Conservation (phyloP, 1,140 invertebrate species). For the Bombus vancouverensis region DNA sequence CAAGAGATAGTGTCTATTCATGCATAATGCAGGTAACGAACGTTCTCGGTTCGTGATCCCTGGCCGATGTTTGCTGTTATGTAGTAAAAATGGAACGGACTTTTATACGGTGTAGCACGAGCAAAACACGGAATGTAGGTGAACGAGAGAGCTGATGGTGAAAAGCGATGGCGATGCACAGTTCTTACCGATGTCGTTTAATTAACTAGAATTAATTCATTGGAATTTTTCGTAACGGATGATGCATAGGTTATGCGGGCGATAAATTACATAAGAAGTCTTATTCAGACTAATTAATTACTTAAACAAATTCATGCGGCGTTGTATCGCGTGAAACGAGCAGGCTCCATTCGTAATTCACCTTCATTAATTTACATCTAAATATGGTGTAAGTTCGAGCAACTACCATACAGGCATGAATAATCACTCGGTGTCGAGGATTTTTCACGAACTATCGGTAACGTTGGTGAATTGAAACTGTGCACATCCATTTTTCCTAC, state of each 20-base stretch:
- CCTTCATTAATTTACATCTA: conserved; percentile 55
- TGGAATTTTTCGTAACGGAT: neutral
- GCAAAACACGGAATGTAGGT: conserved; percentile 28
- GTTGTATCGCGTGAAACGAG: conserved; percentile 23
- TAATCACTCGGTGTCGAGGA: conserved; percentile 21
- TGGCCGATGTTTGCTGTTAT: neutral
- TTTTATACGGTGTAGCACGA: neutral
- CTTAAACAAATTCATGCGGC: conserved; percentile 43
- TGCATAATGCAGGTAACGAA: conserved; percentile 25
- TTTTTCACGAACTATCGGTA: neutral
- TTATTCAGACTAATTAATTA: conserved; percentile 45
- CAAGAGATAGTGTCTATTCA: conserved; percentile 10
- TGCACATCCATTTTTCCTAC: neutral
- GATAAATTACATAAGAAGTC: conserved; percentile 52
- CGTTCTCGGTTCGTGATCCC: neutral
- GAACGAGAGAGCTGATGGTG: conserved; percentile 7
- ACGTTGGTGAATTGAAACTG: conserved; percentile 6
- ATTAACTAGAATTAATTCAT: conserved; percentile 52
- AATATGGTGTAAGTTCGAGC: conserved; percentile 41
- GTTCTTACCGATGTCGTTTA: conserved; percentile 14
- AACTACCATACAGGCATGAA: conserved; percentile 14
- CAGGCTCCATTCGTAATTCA: conserved; percentile 31
- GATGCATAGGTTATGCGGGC: conserved; percentile 11
- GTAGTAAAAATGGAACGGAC: conserved; percentile 21
- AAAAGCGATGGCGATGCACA: neutral